Evolutionary conservation across 2,797 vertebrate species (phyloP).

Genomic region (Propithecus perrieri): DNA sequence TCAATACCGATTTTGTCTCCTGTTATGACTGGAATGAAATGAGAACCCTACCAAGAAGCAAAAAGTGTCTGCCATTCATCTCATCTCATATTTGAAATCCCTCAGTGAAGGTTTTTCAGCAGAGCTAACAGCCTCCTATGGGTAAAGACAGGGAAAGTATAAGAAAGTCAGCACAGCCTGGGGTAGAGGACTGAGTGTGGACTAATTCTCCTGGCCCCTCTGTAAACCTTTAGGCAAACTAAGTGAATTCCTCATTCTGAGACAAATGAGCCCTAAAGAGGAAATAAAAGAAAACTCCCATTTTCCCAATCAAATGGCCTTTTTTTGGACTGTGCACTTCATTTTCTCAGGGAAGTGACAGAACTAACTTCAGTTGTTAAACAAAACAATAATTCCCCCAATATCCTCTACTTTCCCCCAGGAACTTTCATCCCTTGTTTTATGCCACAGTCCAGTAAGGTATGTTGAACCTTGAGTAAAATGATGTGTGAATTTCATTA

Average conservation of each 20-base stretch:
- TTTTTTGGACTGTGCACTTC: background rate
- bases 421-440: background rate
- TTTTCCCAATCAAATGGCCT: background rate
- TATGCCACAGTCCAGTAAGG: background rate
- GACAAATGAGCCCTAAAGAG: background rate
- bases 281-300: background rate
- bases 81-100: conserved; percentile 1
- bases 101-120: background rate
- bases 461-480: background rate
- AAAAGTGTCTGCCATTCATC: background rate
- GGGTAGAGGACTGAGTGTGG: background rate
- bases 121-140: background rate
- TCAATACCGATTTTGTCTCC: background rate
- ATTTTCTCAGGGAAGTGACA: background rate
- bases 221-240: background rate
- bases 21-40: conserved; percentile 14
- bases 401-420: background rate
- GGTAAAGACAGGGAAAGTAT: background rate
- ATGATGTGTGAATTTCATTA: background rate
- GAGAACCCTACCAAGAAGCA: background rate
- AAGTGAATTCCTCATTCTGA: background rate
- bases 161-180: background rate
- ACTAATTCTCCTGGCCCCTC: background rate
- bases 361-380: background rate
- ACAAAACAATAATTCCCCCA: background rate